Evolutionary conservation across 2,888 invertebrate genomes (phyloP).

Genomic region (Lycia hirtaria): DNA sequence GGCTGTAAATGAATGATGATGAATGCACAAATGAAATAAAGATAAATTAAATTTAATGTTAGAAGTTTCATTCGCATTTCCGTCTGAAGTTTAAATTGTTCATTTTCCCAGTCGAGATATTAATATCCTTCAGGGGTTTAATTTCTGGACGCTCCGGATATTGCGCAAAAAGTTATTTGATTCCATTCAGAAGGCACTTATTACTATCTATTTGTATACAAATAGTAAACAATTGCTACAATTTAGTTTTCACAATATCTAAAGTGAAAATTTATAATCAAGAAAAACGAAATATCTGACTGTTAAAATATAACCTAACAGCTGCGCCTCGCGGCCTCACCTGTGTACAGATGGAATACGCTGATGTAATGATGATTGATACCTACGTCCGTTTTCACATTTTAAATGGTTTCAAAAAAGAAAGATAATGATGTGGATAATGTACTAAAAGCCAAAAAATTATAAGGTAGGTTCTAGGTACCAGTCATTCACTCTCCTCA

Average conservation of each 20-base stretch:
- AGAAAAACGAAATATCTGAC: no score
- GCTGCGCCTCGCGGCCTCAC: no score
- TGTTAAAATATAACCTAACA: no score
- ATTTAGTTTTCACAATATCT: background rate
- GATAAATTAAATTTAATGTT: constrained; percentile 67
- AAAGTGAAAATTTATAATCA: no score
- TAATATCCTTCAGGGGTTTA: constrained; percentile 65
- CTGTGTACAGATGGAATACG: no score
- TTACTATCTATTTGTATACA: constrained; percentile 1
- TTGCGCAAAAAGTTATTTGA: constrained; percentile 42
- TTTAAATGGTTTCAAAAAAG: no score
- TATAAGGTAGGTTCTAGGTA: no score
- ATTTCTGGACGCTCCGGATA: constrained; percentile 42
- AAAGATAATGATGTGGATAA: no score
- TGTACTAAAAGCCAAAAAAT: no score
- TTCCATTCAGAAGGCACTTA: constrained; percentile 34
- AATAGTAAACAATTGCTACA: background rate
- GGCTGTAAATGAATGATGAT: background rate
- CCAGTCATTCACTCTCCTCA: no score
- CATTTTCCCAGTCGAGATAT: constrained; percentile 72
- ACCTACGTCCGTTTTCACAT: no score
- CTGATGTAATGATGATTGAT: no score
- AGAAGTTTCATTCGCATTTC: constrained; percentile 64
- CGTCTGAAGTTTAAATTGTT: constrained; percentile 76
- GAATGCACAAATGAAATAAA: constrained; percentile 54